Evolutionary conservation across 2,797 vertebrate species (phyloP), one percentile per base, ranked within the genome.

Genomic region (Lagocephalus sceleratus): DNA sequence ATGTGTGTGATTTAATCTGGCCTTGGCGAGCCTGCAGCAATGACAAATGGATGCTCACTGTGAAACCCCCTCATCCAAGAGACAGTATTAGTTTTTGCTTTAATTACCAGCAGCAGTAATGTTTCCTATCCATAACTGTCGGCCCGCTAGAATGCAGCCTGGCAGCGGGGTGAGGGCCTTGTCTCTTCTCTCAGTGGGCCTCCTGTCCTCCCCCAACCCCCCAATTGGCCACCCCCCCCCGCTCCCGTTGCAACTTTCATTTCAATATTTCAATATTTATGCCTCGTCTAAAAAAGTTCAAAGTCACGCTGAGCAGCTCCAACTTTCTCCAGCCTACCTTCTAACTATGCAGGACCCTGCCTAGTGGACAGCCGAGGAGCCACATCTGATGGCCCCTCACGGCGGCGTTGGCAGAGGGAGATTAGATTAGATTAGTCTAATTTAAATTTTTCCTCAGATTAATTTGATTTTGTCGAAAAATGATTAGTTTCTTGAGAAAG

Each of bases 51-150:
- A 93, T 91, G 93, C 93, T 88, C 88, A 89, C 85, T 86, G 82
- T 88, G 90, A 91, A 95, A 92, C 90, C 91, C 90, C 80, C 91
- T 90, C 88, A 89, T 94, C 93, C 93, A 93, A 91, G 88, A 92
- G 92, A 93, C 92, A 93, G 93, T 94, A 94, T 95, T 96, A 96
- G 94, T 94, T 97, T 95, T 94, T 94, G 89, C 93, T 95, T 96
- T 98, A 97, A 96, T 98, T 98, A 97, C 94, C 85, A 91, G 89
- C 91, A 90, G 86, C 92, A 73, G 90, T 96, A 96, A 97, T 95
- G 93, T 92, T 94, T 95, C 93, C 93, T 96, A 95, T 98, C 95
- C 92, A 94, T 97, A 96, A 96, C 94, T 98, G 94, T 97, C 94
- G 91, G 60, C 82, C 87, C 81, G 91, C 92, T 92, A 92, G 93